These are phyloP conservation scores for Heteronetta atricapilla DNA, from an alignment of 2,113 vertebrate genomes.

Conservation along the genomic window DNA sequence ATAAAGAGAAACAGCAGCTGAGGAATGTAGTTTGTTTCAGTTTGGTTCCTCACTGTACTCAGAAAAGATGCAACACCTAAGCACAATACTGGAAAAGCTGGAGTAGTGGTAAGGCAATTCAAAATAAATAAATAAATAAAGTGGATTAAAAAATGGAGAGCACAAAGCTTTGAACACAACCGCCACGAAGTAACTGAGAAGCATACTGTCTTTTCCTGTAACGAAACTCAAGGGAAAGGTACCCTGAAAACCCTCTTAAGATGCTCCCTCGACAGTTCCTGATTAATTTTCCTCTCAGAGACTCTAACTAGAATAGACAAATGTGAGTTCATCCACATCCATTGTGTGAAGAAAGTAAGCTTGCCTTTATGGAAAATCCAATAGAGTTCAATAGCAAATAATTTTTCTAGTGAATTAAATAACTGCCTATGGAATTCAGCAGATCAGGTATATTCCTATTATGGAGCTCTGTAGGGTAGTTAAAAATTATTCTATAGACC, in stretches of 20 bases:
- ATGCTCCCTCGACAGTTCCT: not conserved
- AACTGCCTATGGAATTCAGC: not conserved
- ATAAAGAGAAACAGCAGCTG: conserved; percentile 12
- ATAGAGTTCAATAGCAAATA: conserved; percentile 31
- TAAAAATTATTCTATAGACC: not conserved
- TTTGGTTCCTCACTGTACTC: not conserved
- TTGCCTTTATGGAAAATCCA: conserved; percentile 19
- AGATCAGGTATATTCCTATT: not conserved
- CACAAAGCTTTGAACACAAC: not conserved
- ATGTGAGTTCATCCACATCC: conserved; percentile 10
- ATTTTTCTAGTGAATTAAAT: conserved; percentile 38
- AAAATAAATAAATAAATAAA: not conserved
- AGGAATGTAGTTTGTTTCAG: conserved; percentile 27
- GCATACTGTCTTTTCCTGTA: not conserved
- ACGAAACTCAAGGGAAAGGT: not conserved
- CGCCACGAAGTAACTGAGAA: not conserved
- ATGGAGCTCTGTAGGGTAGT: not conserved
- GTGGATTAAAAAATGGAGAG: not conserved
- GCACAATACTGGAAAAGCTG: not conserved
- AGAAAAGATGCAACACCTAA: not conserved
- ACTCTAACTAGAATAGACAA: not conserved
- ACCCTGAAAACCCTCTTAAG: not conserved
- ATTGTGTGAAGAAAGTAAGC: conserved; percentile 7
- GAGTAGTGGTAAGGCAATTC: not conserved
- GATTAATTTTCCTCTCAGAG: conserved; percentile 18